Base-by-base conservation (phyloP, 2,888 invertebrate species). In the Caenorhabditis imperialis region DNA sequence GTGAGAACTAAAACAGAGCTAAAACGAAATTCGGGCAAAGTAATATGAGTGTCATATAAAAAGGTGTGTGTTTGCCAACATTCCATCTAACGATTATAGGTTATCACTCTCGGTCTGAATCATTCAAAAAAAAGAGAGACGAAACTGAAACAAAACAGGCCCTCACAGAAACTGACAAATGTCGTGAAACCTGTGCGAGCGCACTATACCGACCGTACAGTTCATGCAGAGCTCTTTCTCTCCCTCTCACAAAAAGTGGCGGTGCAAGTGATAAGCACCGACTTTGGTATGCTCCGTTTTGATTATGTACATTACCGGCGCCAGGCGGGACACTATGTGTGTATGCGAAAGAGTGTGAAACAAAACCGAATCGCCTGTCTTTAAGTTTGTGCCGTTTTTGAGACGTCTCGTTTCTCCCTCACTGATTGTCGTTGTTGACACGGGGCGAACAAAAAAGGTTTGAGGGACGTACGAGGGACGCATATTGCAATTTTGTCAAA, bases 241-340 rank as follows among this genome's bases (percentile, higher is more conserved):
- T 27, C 25, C 25, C 35, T 44, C 44, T 37, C 20, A 25, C 51
- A 57, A 55, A 57, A 48, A 57, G 51, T 67, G 6, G 6, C n/a
- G 57, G 57, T 67, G 67, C 67, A 67, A 67, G 67, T 67, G 67
- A 67, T 67, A 67, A 67, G 67, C 50, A 48, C 37, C 50, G 35
- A 38, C 57, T 67, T 57, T 57, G 57, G 57, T 50, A 57, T 57
- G 57, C 42, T 44, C 25, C 50, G 35, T 50, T 67, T 44, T 67
- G 67, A 57, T 67, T 67, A 67, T 67, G 67, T 67, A 67, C 67
- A 67, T 67, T 67, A 57, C 50, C 67, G 44, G 67, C 67, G 57
- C 57, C 57, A 48, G 30, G 35, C 30, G 51, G 51, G 30, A 30
- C 7, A n/a, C 7, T 38, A 38, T 30, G 51, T 40, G 44, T 20